Conservation (phyloP, 1,140 invertebrate species). For the Xylocopa sonorina region DNA sequence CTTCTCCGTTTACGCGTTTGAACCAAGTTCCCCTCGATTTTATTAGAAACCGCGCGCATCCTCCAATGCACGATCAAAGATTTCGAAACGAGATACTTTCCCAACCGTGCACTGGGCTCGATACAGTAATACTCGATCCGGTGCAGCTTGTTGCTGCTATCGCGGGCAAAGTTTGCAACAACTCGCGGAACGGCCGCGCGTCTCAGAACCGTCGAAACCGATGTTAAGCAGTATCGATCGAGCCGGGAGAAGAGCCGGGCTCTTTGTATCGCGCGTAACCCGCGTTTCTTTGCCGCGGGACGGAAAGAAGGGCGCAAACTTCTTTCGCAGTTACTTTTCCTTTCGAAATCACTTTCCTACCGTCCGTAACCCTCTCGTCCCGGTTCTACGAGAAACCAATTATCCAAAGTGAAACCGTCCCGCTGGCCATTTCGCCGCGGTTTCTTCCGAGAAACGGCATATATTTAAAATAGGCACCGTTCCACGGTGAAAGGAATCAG, state of each 20-base stretch:
- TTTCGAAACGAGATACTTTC: neutral
- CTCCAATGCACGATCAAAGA: no score
- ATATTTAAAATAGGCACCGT: conserved; percentile 6
- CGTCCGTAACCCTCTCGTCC: no score
- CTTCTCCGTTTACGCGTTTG: neutral
- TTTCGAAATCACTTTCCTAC: conserved; percentile 4
- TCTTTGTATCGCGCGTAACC: conserved; percentile 12
- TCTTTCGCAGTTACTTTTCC: conserved; percentile 31
- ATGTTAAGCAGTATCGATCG: conserved; percentile 24
- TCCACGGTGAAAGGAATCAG: neutral
- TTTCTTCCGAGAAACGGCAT: neutral
- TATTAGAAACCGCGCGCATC: neutral
- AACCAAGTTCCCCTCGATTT: neutral
- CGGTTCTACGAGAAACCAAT: neutral
- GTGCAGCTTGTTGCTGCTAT: conserved; percentile 21
- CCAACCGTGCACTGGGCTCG: neutral
- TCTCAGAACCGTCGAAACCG: conserved; percentile 9
- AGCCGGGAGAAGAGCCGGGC: neutral
- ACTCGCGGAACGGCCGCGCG: neutral
- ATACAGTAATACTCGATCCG: neutral
- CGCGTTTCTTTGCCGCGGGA: neutral
- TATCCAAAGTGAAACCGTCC: conserved; percentile 25
- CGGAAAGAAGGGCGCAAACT: neutral
- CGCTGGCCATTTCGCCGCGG: neutral
- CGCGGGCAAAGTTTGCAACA: conserved; percentile 20